Evolutionary conservation across 2,888 invertebrate genomes (phyloP).

Genomic region (Lamellibrachia columna): DNA sequence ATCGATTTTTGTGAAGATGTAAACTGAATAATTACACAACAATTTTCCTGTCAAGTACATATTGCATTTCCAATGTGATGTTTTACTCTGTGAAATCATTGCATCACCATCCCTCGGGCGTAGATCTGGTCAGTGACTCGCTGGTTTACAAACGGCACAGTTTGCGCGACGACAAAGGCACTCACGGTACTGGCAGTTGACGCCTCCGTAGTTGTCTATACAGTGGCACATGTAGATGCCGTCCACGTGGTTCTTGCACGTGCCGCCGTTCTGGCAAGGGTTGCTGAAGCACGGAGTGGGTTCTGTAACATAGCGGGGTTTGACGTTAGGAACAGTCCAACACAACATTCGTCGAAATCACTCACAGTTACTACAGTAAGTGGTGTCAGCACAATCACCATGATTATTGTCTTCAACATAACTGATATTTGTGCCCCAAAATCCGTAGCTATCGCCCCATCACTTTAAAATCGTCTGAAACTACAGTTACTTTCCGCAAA

Average conservation of each 20-base stretch:
- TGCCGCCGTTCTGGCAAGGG: constrained; percentile 31
- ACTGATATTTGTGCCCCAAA: background rate
- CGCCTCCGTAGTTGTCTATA: constrained; percentile 23
- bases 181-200: constrained; percentile 30
- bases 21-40: no score
- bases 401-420: background rate
- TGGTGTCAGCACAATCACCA: background rate
- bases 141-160: background rate
- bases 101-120: background rate
- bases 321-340: background rate
- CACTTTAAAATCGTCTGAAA: no score
- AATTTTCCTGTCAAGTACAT: background rate
- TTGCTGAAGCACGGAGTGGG: constrained; percentile 22
- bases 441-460: no score
- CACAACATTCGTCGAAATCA: background rate
- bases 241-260: constrained; percentile 26
- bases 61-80: background rate
- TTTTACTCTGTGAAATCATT: background rate
- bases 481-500: no score
- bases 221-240: constrained; percentile 30
- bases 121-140: background rate
- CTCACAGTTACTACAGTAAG: background rate
- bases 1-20: no score
- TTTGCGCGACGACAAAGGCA: background rate
- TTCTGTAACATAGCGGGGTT: constrained; percentile 20